Percentiles rank a stretch among this genome's conserved stretches.
Conservation (phyloP, 2,888 invertebrate species). For the Drosophila emarginata region DNA sequence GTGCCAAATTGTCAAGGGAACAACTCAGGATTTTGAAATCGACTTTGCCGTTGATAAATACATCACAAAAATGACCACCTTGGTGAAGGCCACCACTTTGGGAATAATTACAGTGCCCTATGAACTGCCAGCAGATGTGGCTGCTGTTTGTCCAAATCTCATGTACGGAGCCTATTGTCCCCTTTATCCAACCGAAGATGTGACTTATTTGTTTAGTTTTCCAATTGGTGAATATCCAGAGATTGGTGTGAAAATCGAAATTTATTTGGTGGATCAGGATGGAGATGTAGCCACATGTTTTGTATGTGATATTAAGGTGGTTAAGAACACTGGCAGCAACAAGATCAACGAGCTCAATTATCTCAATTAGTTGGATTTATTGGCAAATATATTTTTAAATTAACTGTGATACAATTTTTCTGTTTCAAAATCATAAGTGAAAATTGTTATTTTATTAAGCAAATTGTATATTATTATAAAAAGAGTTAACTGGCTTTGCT, state of each 20-base stretch:
- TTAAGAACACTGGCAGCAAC: slow-evolving; percentile 49
- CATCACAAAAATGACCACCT: slow-evolving; percentile 55
- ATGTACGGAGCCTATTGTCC: slow-evolving; percentile 79
- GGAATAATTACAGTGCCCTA: slow-evolving; percentile 80
- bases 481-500: too few species aligned
- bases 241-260: slow-evolving; percentile 77
- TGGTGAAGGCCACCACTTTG: slow-evolving; percentile 78
- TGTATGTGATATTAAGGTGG: slow-evolving; percentile 78
- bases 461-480: not conserved
- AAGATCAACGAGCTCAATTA: slow-evolving; percentile 52
- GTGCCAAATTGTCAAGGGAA: slow-evolving; percentile 76
- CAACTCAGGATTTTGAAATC: slow-evolving; percentile 69
- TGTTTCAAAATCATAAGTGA: not conserved
- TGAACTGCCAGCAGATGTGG: slow-evolving; percentile 75
- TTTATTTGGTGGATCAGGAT: slow-evolving; percentile 76
- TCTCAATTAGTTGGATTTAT: slow-evolving; percentile 33
- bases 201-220: slow-evolving; percentile 78
- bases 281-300: slow-evolving; percentile 71
- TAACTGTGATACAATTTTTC: slow-evolving; percentile 60
- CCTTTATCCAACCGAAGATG: slow-evolving; percentile 79
- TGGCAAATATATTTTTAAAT: too few species aligned
- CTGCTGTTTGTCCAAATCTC: slow-evolving; percentile 78
- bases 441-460: slow-evolving; percentile 56
- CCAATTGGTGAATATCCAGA: slow-evolving; percentile 80
- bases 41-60: slow-evolving; percentile 74